Evolutionary conservation across 2,113 vertebrate genomes (phyloP), one percentile per base, ranked within the genome.

Genomic region (Henicopernis longicauda): DNA sequence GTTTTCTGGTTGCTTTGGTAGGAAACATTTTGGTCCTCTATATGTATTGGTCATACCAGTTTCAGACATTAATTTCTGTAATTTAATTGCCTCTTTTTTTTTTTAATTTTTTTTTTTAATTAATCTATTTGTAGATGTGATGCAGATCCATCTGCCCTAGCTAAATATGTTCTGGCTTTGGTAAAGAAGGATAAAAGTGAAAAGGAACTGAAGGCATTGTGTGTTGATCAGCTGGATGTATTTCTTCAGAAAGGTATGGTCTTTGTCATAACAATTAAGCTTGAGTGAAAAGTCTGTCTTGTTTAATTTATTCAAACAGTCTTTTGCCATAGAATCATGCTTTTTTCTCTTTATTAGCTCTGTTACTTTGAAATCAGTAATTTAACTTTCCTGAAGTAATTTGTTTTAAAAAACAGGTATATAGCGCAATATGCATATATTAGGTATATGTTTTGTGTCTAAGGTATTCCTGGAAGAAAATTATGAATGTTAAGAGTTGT

Each of bases 151-250:
- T 99, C 99, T 96, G 99, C 99, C 50, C 98, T 99, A 47, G 99
- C 99, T 80, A 99, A 99, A 96, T 99, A 99, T 97, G 99, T 99
- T 95, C 98, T 99, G 96, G 99, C 99, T 90, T 98, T 99, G 98
- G 99, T 99, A 94, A 99, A 99, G 97, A 99, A 99, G 90, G 99
- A 99, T 97, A 99, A 99, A 98, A 99, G 98, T 87, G 99, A 99
- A 93, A 99, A 99, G 96, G 99, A 99, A 65, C 97, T 99, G 82
- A 99, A 99, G 97, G 99, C 99, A 50, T 97, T 99, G 77, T 99
- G 99, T 97, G 99, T 99, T 95, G 99, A 99, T 98, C 99, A 99
- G 95, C 98, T 99, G 96, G 99, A 99, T 98, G 99, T 99, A 82
- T 99, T 99, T 98, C 99, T 99, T 93, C 99, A 99, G 96, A 99